These are phyloP conservation scores for Blera fallax DNA, from an alignment of 2,888 invertebrate species.

Conservation along the genomic window DNA sequence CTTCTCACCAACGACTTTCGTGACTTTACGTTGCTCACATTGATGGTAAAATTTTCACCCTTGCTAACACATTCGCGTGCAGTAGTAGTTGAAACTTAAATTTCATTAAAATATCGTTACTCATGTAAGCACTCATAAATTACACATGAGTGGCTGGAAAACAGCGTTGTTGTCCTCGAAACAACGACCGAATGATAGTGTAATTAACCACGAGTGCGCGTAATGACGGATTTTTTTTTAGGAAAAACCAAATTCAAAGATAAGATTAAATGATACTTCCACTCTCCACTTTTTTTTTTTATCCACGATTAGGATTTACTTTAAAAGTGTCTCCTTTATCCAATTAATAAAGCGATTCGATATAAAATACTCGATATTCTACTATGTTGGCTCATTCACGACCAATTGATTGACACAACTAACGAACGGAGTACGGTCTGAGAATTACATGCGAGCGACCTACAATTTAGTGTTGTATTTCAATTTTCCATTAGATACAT, in stretches of 20 bases:
- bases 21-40: background rate
- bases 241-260: constrained; percentile 11
- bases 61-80: background rate
- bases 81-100: background rate
- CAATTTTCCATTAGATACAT: constrained; percentile 59
- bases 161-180: background rate
- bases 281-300: constrained; percentile 5
- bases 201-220: background rate
- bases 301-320: background rate
- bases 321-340: background rate
- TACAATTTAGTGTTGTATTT: constrained; percentile 50
- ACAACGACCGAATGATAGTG: background rate
- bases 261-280: constrained; percentile 9
- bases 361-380: background rate
- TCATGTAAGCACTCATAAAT: background rate
- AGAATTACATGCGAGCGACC: constrained; percentile 31
- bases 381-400: constrained; percentile 11
- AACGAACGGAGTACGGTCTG: constrained; percentile 24
- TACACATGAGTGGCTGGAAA: background rate
- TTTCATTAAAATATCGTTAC: constrained; percentile 4
- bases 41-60: constrained; percentile 1
- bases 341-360: constrained; percentile 24
- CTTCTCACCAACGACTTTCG: background rate
- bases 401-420: constrained; percentile 49
- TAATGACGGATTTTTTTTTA: background rate